Base-by-base conservation (phyloP, 2,888 invertebrate genomes). In the Limenitis camilla region DNA sequence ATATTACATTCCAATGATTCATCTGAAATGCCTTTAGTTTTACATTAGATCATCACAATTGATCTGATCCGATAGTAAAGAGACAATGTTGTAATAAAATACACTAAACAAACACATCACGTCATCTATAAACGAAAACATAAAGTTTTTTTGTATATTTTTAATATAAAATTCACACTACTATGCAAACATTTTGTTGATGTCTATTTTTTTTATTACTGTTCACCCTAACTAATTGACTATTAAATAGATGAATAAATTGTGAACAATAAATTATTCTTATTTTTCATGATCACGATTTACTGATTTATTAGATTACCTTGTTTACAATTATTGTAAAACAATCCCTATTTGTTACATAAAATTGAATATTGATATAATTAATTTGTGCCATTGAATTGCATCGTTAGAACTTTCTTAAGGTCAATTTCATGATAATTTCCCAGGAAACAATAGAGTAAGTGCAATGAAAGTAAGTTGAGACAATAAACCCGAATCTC, bases 1-100 rank as follows among this genome's bases (percentile, higher is more conserved):
- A 33, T 32, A 38, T 48, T 61, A 48, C 46, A 41, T 33, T 5
- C 36, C 45, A 43, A 44, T 60, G 61, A 61, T 11, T 61, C 56
- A 60, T 42, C 28, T 27, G 36, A 10, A 38, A 36, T 46, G 36
- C 49, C 43, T 43, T 40, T 40, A 30, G 48, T 9, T 45, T 44
- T 36, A 28, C 11, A 28, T 36, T 45, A 45, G 44, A 45, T 45
- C 36, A 45, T 45, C 35, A 30, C 28, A 29, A 38, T 45, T 35
- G 29, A 35, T 30, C 29, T 11, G 30, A 38, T 45, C 10, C 29
- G 42, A 8, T 38, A 38, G 40, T 45, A 27, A 30, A 27, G 27
- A 45, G 9, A 45, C 35, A 29, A 38, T 38, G 19, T 45, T 45
- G 29, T 8, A 28, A 45, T 45, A 45, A 38, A 45, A 9, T 10